phyloP scores from a whole-genome alignment of 2,797 vertebrate genomes.

The Microctenopoma steveboyesi region DNA sequence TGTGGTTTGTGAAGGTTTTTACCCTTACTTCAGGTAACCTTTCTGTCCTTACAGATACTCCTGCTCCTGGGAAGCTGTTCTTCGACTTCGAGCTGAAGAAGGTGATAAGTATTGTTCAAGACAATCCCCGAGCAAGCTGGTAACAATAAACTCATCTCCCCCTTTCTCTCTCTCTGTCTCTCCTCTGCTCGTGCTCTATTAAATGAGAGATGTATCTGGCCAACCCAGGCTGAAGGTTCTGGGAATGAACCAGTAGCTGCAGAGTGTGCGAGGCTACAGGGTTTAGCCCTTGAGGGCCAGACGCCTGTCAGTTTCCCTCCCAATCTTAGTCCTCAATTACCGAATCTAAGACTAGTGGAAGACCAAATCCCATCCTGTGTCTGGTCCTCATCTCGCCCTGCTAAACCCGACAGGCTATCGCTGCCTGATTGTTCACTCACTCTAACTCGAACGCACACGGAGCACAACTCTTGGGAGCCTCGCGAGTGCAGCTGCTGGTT shows the following conservation, averaged over 20 bases:
- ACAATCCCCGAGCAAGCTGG: slow-evolving; percentile 48
- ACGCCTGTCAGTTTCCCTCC: slow-evolving; percentile 61
- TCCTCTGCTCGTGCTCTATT: slow-evolving; percentile 45
- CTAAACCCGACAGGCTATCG: slow-evolving; percentile 55
- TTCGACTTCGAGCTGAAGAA: slow-evolving; percentile 26
- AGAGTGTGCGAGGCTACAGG: slow-evolving; percentile 35
- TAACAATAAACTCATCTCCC: slow-evolving; percentile 56
- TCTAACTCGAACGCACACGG: slow-evolving; percentile 53
- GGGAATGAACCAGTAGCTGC: slow-evolving; percentile 41
- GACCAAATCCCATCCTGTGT: slow-evolving; percentile 59
- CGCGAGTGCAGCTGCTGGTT: slow-evolving; percentile 58
- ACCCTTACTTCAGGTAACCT: slow-evolving; percentile 6
- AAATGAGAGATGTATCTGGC: slow-evolving; percentile 60
- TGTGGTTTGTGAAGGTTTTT: neutral
- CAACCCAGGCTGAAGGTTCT: slow-evolving; percentile 27
- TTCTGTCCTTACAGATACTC: slow-evolving; percentile 16
- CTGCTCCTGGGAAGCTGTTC: slow-evolving; percentile 28
- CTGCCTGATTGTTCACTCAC: slow-evolving; percentile 49
- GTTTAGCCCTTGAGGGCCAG: slow-evolving; percentile 55
- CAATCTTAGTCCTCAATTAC: slow-evolving; percentile 74
- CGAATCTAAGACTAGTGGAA: slow-evolving; percentile 66
- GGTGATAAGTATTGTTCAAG: slow-evolving; percentile 37
- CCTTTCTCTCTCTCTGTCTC: slow-evolving; percentile 11
- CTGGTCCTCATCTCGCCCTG: slow-evolving; percentile 62
- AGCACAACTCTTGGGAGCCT: slow-evolving; percentile 63